Evolutionary conservation across 1,140 invertebrate species (phyloP), one percentile per base, ranked within the genome.

Genomic region (Penaeus japonicus): DNA sequence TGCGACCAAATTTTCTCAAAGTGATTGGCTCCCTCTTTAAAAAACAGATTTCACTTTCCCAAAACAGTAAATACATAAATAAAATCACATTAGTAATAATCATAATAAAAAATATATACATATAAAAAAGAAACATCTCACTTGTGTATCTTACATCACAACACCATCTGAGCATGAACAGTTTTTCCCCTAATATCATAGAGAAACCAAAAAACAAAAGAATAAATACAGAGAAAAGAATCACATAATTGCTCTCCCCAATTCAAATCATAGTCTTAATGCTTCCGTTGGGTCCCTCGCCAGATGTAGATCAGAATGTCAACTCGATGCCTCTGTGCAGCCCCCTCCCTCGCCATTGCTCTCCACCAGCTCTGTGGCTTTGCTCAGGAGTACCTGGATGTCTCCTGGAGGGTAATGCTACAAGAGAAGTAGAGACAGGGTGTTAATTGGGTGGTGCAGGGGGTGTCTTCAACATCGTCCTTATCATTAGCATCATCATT

Each of bases 371-470:
- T 88, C 86, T 1, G 86, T 88, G 17, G 86, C 86, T 83, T 88
- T 88, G 70, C 80, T 88, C 22, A 88, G 70, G 22, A 88, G 62
- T 20, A 81, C 80, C 47, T 88, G 86, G n/a, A 88, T 81, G 47
- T 88, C 86, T 22, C 82, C 80, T n/a, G 86, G 86, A 59, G 86
- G 86, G 81, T 88, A 88, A 39, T 83, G 79, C 86, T 88, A 54
- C 24, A 17, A 47, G 0, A 27, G 81, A 54, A 77, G 17, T 32
- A 59, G 10, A 30, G 7, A 39, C 1, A 35, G 47, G 27, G 20
- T 35, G n/a, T 73, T 84, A 70, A 15, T 7, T 7, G 1, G 15
- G 10, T 7, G 47, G 15, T 15, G 15, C 10, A 47, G 47, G 1
- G 5, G 47, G 47, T 47, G 47, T 47, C 47, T 83, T 83, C 32